Evolutionary conservation across 2,888 invertebrate genomes (phyloP).

Genomic region (Lepidonotus clava): DNA sequence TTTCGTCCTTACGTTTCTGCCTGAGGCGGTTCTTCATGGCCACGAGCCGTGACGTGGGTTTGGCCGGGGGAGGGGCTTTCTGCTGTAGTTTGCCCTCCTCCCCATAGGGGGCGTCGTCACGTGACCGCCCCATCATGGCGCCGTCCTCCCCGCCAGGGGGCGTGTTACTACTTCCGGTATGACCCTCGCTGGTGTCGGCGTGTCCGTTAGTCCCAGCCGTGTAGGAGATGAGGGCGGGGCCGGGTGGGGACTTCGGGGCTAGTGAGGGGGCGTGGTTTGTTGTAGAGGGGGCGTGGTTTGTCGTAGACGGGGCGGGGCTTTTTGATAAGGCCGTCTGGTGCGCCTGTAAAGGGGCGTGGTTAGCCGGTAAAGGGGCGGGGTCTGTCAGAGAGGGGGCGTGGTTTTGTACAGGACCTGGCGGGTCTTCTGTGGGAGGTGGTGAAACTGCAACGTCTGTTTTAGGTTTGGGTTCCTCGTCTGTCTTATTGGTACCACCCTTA

Average conservation of each 20-base stretch:
- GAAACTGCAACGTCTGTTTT: too few relatives aligned
- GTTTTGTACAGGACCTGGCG: too few relatives aligned
- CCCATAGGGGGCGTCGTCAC: background rate
- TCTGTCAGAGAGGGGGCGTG: background rate
- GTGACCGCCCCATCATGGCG: background rate
- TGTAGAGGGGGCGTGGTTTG: background rate
- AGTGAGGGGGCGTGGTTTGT: background rate
- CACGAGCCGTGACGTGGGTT: constrained; percentile 42
- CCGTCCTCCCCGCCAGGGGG: background rate
- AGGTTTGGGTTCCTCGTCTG: too few relatives aligned
- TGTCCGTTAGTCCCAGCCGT: background rate
- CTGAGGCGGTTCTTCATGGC: constrained; percentile 54
- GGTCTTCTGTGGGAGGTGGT: too few relatives aligned
- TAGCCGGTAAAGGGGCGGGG: background rate
- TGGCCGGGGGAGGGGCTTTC: background rate
- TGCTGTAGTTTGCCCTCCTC: too few relatives aligned
- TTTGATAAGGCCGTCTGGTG: too few relatives aligned
- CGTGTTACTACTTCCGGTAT: background rate
- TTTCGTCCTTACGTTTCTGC: constrained; percentile 24
- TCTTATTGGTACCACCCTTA: too few relatives aligned
- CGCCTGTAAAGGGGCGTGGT: background rate
- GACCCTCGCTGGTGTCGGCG: background rate
- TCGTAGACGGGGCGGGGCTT: background rate
- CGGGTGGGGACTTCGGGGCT: background rate
- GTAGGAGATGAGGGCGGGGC: constrained; percentile 11